These are phyloP conservation scores for Protomyctophum bolini DNA, from an alignment of 2,113 vertebrate species.

Conservation along the genomic window DNA sequence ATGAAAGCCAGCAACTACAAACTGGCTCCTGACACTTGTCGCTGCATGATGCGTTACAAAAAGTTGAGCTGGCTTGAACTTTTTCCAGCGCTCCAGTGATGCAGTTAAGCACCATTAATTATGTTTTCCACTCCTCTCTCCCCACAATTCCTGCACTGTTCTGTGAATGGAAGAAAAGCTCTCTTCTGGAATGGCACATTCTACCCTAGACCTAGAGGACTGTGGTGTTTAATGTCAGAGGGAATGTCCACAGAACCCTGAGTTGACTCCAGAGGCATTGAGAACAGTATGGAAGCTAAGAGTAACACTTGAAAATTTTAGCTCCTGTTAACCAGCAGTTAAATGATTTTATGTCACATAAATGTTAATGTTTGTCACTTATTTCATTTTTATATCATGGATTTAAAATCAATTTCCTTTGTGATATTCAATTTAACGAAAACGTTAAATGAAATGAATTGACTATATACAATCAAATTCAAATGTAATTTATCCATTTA, in stretches of 20 bases:
- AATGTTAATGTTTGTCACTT: conserved; percentile 41
- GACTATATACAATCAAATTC: neutral
- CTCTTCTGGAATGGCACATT: conserved; percentile 1
- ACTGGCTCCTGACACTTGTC: too few species aligned
- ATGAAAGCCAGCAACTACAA: too few species aligned
- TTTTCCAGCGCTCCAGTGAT: too few species aligned
- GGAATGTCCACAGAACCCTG: conserved; percentile 21
- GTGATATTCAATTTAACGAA: neutral
- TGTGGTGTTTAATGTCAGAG: conserved; percentile 40
- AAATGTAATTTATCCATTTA: neutral
- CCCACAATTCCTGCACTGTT: too few species aligned
- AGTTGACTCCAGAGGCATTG: conserved; percentile 2
- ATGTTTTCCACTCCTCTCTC: too few species aligned
- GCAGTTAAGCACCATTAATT: too few species aligned
- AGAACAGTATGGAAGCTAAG: conserved; percentile 38
- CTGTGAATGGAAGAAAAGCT: too few species aligned
- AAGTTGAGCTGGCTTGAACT: too few species aligned
- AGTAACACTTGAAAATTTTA: conserved; percentile 63
- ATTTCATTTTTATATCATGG: conserved; percentile 25
- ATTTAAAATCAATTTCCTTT: conserved; percentile 4
- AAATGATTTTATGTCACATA: conserved; percentile 54
- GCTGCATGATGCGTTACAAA: too few species aligned
- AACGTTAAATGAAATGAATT: neutral
- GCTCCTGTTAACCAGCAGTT: conserved; percentile 38
- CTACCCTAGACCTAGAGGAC: conserved; percentile 36